phyloP scores from a whole-genome alignment of 2,888 invertebrate genomes.

The Steinernema scapterisci region DNA sequence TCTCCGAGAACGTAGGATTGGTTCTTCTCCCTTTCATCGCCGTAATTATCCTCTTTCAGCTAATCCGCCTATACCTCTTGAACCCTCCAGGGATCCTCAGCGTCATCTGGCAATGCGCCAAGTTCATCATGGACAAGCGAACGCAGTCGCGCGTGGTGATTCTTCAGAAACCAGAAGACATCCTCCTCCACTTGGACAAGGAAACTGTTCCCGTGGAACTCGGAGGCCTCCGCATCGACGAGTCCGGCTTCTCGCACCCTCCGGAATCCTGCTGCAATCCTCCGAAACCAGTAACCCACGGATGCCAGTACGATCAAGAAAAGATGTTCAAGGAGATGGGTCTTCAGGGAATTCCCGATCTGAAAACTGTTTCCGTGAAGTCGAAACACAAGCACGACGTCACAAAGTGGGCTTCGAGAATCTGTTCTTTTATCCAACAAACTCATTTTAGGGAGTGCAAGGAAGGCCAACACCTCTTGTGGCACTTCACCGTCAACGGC shows the following conservation, averaged over 20 bases:
- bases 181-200: conserved; percentile 51
- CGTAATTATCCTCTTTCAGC: conserved; percentile 42
- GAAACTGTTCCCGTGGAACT: conserved; percentile 57
- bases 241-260: conserved; percentile 53
- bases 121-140: conserved; percentile 53
- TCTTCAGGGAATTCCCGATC: conserved; percentile 37
- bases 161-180: conserved; percentile 51
- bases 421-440: background rate
- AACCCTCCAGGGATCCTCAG: conserved; percentile 62
- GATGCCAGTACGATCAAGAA: conserved; percentile 37
- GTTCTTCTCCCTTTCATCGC: background rate
- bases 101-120: conserved; percentile 59
- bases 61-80: conserved; percentile 56
- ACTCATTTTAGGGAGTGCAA: conserved; percentile 43
- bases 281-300: conserved; percentile 33
- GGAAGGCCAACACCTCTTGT: conserved; percentile 48
- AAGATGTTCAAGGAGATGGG: conserved; percentile 40
- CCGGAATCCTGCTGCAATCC: conserved; percentile 44
- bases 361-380: conserved; percentile 42
- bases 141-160: conserved; percentile 56
- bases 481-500: conserved; percentile 59
- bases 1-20: conserved; percentile 58
- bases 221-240: conserved; percentile 56
- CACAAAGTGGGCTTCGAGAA: conserved; percentile 35
- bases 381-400: conserved; percentile 41